A percentile compares a stretch with the other conserved stretches of the same genome.
Evolutionary conservation across 2,888 invertebrate species (phyloP).

Genomic region (Cantharis rustica): DNA sequence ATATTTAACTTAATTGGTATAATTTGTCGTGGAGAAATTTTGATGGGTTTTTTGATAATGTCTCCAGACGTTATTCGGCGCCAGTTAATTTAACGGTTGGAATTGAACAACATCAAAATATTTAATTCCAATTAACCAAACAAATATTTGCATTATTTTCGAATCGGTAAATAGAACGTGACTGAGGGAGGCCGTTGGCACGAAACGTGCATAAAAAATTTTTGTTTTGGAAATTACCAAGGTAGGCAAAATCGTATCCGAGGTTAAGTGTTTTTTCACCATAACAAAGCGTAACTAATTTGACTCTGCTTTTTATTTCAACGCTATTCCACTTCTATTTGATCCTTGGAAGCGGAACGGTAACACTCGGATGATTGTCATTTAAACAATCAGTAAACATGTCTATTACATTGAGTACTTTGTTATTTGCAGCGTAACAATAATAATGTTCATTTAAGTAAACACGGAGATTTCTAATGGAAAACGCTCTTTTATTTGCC

Average conservation of each 20-base stretch:
- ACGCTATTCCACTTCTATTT: constrained; percentile 9
- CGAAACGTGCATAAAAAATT: background rate
- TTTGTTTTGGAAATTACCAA: background rate
- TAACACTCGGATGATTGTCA: constrained; percentile 10
- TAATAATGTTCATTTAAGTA: background rate
- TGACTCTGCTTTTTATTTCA: constrained; percentile 18
- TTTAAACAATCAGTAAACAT: constrained; percentile 18
- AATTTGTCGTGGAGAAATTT: background rate
- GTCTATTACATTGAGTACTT: constrained; percentile 16
- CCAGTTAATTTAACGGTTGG: background rate
- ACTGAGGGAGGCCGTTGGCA: background rate
- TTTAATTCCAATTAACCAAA: background rate
- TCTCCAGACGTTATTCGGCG: background rate
- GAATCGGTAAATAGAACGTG: background rate
- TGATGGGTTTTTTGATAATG: background rate
- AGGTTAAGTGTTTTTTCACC: constrained; percentile 8
- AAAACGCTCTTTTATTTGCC: background rate
- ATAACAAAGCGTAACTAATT: constrained; percentile 20
- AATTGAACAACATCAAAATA: background rate
- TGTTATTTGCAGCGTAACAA: constrained; percentile 1
- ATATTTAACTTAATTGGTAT: background rate
- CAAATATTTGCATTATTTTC: background rate
- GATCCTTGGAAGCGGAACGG: constrained; percentile 17
- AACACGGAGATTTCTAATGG: background rate
- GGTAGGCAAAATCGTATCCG: background rate